Conservation (phyloP, 2,888 invertebrate genomes). For the Sphinx pinastri region DNA sequence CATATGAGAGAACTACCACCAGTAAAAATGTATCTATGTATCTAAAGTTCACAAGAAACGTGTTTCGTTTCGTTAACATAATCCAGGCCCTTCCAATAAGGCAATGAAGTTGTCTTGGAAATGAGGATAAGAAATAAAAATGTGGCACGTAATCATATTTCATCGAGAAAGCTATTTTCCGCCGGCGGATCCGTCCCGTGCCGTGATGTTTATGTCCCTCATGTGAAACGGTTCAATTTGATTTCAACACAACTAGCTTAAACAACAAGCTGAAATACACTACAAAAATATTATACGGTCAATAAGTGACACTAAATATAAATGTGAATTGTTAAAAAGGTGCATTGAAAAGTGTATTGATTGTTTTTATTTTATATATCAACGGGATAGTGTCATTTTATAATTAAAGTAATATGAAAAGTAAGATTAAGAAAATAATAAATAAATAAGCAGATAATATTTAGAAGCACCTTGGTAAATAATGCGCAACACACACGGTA, state of each 20-base stretch:
- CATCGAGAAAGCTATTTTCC: slow-evolving; percentile 71
- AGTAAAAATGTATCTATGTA: no score
- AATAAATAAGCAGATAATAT: no score
- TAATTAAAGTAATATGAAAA: no score
- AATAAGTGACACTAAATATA: background rate
- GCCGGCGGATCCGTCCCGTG: slow-evolving; percentile 51
- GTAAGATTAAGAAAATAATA: no score
- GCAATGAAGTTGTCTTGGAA: slow-evolving; percentile 32
- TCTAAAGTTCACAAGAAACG: no score
- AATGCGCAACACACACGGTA: no score
- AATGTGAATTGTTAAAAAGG: background rate
- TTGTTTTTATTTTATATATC: no score
- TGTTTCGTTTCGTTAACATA: slow-evolving; percentile 19
- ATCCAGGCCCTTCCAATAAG: slow-evolving; percentile 21
- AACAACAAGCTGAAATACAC: background rate
- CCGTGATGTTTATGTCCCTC: slow-evolving; percentile 45
- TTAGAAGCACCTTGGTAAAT: no score
- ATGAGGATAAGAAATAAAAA: slow-evolving; percentile 64
- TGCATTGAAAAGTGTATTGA: no score
- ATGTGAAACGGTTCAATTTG: slow-evolving; percentile 63
- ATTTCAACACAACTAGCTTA: slow-evolving; percentile 46
- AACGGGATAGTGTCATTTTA: no score
- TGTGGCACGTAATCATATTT: slow-evolving; percentile 77
- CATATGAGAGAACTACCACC: no score
- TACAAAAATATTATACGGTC: background rate